A percentile compares a stretch with the other conserved stretches of the same genome.
Conservation (phyloP, 2,113 vertebrate species). For the Microtus pennsylvanicus region DNA sequence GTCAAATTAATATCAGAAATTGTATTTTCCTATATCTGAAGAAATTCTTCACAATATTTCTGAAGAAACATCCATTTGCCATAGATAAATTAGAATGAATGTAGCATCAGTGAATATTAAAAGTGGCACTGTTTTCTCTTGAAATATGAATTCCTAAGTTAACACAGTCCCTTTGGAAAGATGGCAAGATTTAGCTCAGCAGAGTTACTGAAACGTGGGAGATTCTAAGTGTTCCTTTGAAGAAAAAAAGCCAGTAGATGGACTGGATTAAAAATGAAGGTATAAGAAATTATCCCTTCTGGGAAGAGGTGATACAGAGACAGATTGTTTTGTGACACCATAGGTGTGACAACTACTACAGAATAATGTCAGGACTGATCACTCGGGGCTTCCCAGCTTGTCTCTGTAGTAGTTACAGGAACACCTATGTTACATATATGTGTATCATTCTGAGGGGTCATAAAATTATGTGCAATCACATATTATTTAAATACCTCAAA, state of each 20-base stretch:
- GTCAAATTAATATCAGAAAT: conserved; percentile 31
- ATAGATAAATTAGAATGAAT: neutral
- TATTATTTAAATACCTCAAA: neutral
- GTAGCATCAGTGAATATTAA: conserved; percentile 29
- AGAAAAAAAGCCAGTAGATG: neutral
- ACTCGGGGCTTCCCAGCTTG: neutral
- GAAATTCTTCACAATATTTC: neutral
- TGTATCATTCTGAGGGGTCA: neutral
- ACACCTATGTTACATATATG: neutral
- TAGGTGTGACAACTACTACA: neutral
- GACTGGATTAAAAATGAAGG: neutral
- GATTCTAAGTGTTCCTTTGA: neutral
- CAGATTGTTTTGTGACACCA: neutral
- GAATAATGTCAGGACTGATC: neutral
- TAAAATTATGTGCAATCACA: neutral
- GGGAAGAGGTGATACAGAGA: neutral
- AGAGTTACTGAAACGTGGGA: neutral
- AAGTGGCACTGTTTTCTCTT: neutral
- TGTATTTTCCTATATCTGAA: neutral
- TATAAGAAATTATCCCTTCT: neutral
- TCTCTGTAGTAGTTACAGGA: neutral
- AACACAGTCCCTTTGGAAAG: neutral
- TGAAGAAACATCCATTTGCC: neutral
- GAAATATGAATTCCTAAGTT: conserved; percentile 5
- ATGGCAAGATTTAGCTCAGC: neutral